Percentiles rank a stretch among this genome's conserved stretches.
Evolutionary conservation across 2,113 vertebrate species (phyloP).

Genomic region (Hypocryptadius cinnamomeus): DNA sequence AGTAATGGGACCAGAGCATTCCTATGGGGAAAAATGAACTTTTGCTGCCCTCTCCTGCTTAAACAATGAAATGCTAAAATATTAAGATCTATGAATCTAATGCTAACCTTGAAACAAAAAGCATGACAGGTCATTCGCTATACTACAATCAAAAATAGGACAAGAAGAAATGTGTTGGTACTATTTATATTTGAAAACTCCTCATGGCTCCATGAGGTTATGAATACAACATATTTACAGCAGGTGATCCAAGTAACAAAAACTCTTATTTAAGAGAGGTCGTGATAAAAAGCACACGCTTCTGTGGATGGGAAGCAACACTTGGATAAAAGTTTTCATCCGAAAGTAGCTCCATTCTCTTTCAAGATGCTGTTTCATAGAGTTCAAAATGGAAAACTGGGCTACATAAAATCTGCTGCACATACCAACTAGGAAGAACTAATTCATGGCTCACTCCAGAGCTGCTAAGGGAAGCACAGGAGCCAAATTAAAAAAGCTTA

Average conservation of each 20-base stretch:
- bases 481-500: conserved; percentile 47
- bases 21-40: conserved; percentile 66
- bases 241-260: conserved; percentile 55
- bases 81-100: conserved; percentile 57
- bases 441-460: conserved; percentile 20
- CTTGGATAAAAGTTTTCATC: not conserved
- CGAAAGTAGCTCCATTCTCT: conserved; percentile 17
- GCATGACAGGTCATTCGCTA: conserved; percentile 60
- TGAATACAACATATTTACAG: conserved; percentile 75
- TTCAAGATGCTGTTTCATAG: not conserved
- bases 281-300: conserved; percentile 17
- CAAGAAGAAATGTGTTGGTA: conserved; percentile 65
- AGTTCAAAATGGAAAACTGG: conserved; percentile 38
- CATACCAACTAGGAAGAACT: conserved; percentile 33
- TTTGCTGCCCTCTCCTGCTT: conserved; percentile 78
- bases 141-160: conserved; percentile 68
- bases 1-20: conserved; percentile 48
- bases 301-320: conserved; percentile 46
- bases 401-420: conserved; percentile 58
- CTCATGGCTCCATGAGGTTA: conserved; percentile 65
- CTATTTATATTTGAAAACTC: conserved; percentile 76
- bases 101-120: conserved; percentile 58
- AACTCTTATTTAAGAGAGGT: conserved; percentile 44
- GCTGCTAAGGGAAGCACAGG: conserved; percentile 34
- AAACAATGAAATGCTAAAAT: conserved; percentile 71